Evolutionary conservation across 2,797 vertebrate species (phyloP), one percentile per base, ranked within the genome.

Genomic region (Danio choprae): DNA sequence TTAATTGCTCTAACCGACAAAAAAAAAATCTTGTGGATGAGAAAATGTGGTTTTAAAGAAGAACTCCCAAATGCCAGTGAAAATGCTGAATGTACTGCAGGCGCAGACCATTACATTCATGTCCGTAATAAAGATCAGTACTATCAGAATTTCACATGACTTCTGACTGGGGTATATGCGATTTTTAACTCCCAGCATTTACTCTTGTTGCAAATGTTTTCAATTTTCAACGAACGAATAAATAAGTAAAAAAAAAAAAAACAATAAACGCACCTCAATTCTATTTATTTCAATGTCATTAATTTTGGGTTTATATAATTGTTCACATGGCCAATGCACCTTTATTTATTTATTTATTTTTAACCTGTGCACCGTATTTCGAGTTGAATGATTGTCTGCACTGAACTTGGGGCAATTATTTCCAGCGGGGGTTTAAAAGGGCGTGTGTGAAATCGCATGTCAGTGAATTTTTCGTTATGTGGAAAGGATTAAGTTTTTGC

Each of bases 41-140:
- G 87, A 88, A 29, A 89, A 91, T 91, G 84, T 92, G 89, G 86
- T 89, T 88, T 29, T 90, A 87, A 81, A 44, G 46, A 83, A 73
- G 83, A 86, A 81, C 87, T 91, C 88, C 86, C 89, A 88, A 87
- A 91, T 90, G 90, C 91, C 90, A 90, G 91, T 92, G 89, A 93
- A 29, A 91, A 92, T 94, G 91, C 91, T 92, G 92, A 94, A 94
- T 94, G 92, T 94, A 93, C 92, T 92, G 81, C 90, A 92, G 89
- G 90, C 89, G 85, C 89, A 89, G 87, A 87, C 90, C 90, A 84
- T 91, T 85, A 89, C 92, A 90, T 92, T 90, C 93, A 91, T 93
- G 90, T 94, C 93, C 92, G 92, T 92, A 89, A 91, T 95, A 95
- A 95, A 95, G 92, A 92, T 92, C 91, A 90, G 84, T 94, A 94